Evolutionary conservation across 2,113 vertebrate species (phyloP), one percentile per base, ranked within the genome.

Genomic region (Pygoscelis adeliae): DNA sequence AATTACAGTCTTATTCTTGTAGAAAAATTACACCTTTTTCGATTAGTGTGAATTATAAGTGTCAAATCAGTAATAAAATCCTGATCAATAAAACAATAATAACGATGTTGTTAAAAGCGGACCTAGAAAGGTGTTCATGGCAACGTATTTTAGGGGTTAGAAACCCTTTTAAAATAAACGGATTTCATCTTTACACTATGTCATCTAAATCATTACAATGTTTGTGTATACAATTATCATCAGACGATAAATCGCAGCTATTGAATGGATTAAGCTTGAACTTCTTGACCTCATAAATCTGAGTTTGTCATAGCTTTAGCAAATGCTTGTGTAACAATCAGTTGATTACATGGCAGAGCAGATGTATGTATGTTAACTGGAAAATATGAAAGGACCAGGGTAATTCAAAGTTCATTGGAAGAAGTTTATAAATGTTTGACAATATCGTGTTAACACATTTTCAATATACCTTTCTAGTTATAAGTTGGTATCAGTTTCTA

Each of bases 151-250:
- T 98, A 99, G 98, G 98, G 99, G 99, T 99, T 99, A 99, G 98
- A 99, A 99, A 99, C 99, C 99, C 99, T 99, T 99, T 99, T 99
- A 99, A 99, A 99, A 99, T 99, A 99, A 99, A 99, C 99, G 99
- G 99, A 99, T 99, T 99, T 99, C 99, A 99, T 99, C 99, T 99
- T 99, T 99, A 99, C 99, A 99, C 99, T 98, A 9, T 99, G 99
- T 99, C 99, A 99, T 98, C 98, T 99, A 99, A 99, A 99, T 99
- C 99, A 99, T 99, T 98, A 98, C 99, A 99, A 99, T 99, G 99
- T 99, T 99, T 99, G 99, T 99, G 99, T 99, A 99, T 99, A 99
- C 99, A 99, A 99, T 99, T 99, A 99, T 99, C 99, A 99, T 99
- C 99, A 99, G 99, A 99, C 99, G 98, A 99, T 99, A 99, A 99